These are phyloP conservation scores for Microvelia longipes DNA, from an alignment of 1,140 invertebrate species.

Conservation along the genomic window DNA sequence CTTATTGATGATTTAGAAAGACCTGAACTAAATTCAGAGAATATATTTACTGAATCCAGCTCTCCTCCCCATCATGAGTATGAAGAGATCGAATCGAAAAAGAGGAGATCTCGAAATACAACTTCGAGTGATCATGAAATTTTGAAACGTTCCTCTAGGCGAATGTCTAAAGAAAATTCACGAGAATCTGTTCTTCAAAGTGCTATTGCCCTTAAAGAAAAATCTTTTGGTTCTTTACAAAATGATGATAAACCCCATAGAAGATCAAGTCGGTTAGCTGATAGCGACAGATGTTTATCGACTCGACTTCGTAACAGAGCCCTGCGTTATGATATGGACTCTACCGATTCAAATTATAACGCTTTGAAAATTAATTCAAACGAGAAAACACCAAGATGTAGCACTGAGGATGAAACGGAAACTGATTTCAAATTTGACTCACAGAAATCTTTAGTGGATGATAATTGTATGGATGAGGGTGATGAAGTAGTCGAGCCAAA, in stretches of 20 bases:
- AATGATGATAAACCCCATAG: conserved; percentile 14
- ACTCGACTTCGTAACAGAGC: neutral
- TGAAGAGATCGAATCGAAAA: neutral
- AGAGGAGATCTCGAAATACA: conserved; percentile 1
- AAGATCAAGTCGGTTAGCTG: conserved; percentile 12
- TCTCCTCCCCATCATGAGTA: neutral
- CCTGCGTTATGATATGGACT: neutral
- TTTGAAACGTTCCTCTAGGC: conserved; percentile 25
- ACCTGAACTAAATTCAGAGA: too few species aligned
- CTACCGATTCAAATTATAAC: neutral
- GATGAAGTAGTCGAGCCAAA: neutral
- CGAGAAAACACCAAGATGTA: neutral
- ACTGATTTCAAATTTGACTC: neutral
- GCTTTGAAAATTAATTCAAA: neutral
- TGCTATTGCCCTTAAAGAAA: conserved; percentile 29
- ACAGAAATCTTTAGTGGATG: neutral
- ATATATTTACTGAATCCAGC: neutral
- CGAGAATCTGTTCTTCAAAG: conserved; percentile 26
- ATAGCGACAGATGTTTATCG: conserved; percentile 5
- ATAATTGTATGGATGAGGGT: neutral
- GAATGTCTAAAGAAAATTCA: conserved; percentile 23
- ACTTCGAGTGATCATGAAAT: conserved; percentile 5
- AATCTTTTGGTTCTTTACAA: conserved; percentile 23
- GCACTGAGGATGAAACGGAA: neutral
- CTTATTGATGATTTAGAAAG: neutral